These are phyloP conservation scores for Corydoras sp. DNA, from an alignment of 2,113 vertebrate species.

Conservation along the genomic window DNA sequence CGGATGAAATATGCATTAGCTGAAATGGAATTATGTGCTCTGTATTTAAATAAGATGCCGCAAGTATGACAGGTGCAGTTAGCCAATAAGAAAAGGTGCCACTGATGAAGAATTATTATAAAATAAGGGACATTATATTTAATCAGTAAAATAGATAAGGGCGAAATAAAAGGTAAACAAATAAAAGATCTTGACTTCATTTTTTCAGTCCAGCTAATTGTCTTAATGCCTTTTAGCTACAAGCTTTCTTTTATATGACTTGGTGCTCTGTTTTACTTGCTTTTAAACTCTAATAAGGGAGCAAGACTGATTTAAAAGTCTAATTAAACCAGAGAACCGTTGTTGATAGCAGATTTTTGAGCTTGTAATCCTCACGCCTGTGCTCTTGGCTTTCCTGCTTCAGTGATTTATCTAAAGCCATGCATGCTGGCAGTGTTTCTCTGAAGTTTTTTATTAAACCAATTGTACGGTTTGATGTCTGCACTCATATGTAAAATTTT, in stretches of 20 bases:
- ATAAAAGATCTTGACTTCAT: neutral
- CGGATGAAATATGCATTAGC: constrained; percentile 12
- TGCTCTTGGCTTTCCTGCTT: constrained; percentile 12
- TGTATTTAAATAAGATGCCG: neutral
- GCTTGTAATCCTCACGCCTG: constrained; percentile 23
- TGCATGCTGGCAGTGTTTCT: neutral
- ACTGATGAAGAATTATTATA: neutral
- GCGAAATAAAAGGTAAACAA: neutral
- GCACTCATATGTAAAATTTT: neutral
- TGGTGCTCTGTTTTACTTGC: neutral
- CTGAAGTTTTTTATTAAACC: neutral
- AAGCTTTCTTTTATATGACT: neutral
- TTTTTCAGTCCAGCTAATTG: too few relatives aligned
- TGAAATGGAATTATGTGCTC: neutral
- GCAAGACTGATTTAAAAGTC: constrained; percentile 2
- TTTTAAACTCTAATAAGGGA: constrained; percentile 9
- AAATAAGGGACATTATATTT: neutral
- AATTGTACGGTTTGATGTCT: neutral
- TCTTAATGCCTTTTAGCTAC: neutral
- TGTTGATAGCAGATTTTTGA: neutral
- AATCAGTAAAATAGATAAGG: neutral
- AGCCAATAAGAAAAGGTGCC: neutral
- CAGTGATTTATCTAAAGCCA: neutral
- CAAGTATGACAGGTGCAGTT: constrained; percentile 5
- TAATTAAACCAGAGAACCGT: constrained; percentile 18